Percentiles rank a stretch among this genome's conserved stretches.
Evolutionary conservation across 2,113 vertebrate genomes (phyloP).

Genomic region (Antechinus flavipes): DNA sequence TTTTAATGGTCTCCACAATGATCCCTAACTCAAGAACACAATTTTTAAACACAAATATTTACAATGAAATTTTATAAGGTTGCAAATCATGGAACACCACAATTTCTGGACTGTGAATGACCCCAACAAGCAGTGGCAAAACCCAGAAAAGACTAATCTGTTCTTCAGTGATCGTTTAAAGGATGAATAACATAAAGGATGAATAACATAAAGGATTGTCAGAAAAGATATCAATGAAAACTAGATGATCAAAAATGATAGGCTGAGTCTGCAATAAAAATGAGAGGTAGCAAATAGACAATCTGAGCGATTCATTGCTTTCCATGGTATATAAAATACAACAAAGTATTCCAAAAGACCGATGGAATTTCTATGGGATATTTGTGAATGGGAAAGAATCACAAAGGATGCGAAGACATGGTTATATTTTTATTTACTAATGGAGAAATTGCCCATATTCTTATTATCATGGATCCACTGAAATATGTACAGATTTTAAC

Average conservation of each 20-base stretch:
- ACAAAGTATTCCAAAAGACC: neutral
- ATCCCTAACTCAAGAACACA: neutral
- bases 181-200: neutral
- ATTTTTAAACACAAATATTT: neutral
- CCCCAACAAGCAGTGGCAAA: neutral
- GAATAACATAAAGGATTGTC: neutral
- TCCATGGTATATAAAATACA: neutral
- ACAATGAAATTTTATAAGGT: neutral
- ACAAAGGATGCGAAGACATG: neutral
- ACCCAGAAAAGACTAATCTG: neutral
- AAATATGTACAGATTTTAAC: neutral
- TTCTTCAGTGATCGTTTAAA: neutral
- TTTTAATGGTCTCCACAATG: neutral
- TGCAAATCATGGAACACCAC: neutral
- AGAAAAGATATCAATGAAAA: neutral
- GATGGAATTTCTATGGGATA: neutral
- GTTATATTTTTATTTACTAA: neutral
- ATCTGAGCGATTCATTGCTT: neutral
- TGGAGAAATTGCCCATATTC: neutral
- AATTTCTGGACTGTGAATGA: neutral
- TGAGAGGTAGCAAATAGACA: neutral
- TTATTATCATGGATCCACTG: neutral
- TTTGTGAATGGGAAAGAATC: neutral
- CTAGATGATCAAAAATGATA: neutral
- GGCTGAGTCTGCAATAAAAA: neutral